Evolutionary conservation across 2,888 invertebrate species (phyloP), one percentile per base, ranked within the genome.

Genomic region (Sphaerophoria rueppellii): DNA sequence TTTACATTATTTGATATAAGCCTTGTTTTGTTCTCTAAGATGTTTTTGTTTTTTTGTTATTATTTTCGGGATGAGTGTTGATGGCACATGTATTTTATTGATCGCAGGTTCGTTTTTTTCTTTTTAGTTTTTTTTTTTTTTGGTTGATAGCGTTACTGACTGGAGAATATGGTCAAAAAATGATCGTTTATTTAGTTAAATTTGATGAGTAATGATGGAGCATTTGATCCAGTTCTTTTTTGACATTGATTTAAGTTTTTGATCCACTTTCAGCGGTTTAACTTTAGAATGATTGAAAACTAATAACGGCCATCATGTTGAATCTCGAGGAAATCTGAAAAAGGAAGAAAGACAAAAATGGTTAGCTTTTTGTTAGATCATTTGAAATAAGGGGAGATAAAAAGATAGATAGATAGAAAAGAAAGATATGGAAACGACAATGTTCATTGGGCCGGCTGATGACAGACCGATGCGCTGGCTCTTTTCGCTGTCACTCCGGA

Each of bases 31-130:
- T 60, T 50, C 50, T 82, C 50, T n/a, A n/a, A n/a, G n/a, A n/a
- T n/a, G n/a, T n/a, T n/a, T n/a, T n/a, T n/a, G n/a, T n/a, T n/a
- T 4, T 43, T 43, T 32, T 61, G 61, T 78, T 40, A 37, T 77
- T 78, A 55, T 78, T 60, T 57, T 73, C 55, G 69, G 77, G 76
- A 46, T 70, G 65, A 78, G 71, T 60, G 14, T 80, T 75, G 80
- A 83, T 83, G 83, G 83, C 83, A 83, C 83, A 83, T 82, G 65
- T 74, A 79, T 43, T 58, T 82, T 79, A 58, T 46, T 79, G 57
- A 74, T 82, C 78, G 73, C 73, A 78, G 69, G 40, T 57, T 78
- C 43, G 61, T 80, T 60, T 40, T 40, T 79, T 60, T 24, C 24
- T 24, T 24, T 24, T 24, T 24, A 2, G 37, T 43, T 83, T 73